These are phyloP conservation scores for Ptiloglossa arizonensis DNA, from an alignment of 1,140 invertebrate genomes.

Conservation along the genomic window DNA sequence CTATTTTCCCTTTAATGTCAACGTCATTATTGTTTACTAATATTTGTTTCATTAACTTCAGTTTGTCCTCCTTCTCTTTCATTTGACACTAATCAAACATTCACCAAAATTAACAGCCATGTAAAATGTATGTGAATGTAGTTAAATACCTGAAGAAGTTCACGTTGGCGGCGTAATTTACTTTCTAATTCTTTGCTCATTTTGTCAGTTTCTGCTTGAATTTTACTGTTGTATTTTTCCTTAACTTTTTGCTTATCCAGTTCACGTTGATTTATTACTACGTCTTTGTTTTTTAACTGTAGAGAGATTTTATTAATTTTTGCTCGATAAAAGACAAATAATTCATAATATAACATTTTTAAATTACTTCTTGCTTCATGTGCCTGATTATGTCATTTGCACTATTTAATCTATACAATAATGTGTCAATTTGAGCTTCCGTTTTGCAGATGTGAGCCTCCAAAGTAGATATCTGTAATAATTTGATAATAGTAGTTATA, in stretches of 20 bases:
- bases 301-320: constrained; percentile 16
- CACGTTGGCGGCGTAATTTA: constrained; percentile 86
- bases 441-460: constrained; percentile 78
- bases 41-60: constrained; percentile 81
- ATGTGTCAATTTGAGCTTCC: constrained; percentile 75
- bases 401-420: constrained; percentile 78
- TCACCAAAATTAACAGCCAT: constrained; percentile 13
- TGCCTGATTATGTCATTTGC: constrained; percentile 78
- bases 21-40: constrained; percentile 72
- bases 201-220: constrained; percentile 87
- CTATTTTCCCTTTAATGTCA: constrained; percentile 21
- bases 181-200: constrained; percentile 84
- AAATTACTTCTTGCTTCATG: constrained; percentile 79
- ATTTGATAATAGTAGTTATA: constrained; percentile 14
- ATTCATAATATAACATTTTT: constrained; percentile 1
- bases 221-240: constrained; percentile 86
- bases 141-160: constrained; percentile 82
- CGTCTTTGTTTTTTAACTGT: constrained; percentile 85
- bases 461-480: constrained; percentile 75
- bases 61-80: constrained; percentile 81
- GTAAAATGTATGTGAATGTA: neutral
- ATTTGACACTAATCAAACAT: constrained; percentile 73
- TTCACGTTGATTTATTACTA: constrained; percentile 86
- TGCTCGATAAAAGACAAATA: neutral
- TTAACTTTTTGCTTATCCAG: constrained; percentile 89